Evolutionary conservation across 2,113 vertebrate genomes (phyloP).

Genomic region (Thunnus maccoyii): DNA sequence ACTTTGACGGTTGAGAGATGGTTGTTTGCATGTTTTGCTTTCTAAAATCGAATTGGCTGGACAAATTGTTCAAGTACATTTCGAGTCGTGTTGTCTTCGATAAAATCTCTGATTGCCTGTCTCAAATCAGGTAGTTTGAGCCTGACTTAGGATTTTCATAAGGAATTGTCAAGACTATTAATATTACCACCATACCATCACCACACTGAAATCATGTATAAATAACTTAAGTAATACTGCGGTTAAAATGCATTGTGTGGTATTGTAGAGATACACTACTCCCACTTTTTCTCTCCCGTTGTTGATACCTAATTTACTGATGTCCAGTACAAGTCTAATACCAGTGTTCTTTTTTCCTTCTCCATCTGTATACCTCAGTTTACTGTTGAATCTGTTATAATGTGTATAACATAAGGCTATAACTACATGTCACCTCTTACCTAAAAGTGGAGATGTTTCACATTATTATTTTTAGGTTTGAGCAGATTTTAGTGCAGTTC

Average conservation of each 20-base stretch:
- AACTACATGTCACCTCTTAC: neutral
- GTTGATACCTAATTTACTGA: neutral
- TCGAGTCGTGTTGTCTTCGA: constrained; percentile 3
- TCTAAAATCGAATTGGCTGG: constrained; percentile 21
- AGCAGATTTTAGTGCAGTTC: neutral
- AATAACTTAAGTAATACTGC: neutral
- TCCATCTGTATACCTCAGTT: neutral
- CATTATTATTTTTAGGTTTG: neutral
- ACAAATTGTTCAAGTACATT: neutral
- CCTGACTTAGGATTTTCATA: neutral
- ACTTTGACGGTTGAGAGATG: neutral
- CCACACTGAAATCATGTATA: neutral
- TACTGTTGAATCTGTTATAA: neutral
- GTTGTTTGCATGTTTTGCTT: constrained; percentile 29
- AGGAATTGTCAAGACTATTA: neutral
- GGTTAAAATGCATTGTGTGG: neutral
- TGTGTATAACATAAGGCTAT: neutral
- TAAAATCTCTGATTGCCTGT: constrained; percentile 8
- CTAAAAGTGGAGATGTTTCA: neutral
- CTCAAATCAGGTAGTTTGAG: neutral
- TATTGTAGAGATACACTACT: neutral
- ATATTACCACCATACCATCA: neutral
- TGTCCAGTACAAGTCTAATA: neutral
- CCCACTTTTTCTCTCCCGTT: neutral
- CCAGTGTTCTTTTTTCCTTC: neutral